Conservation (phyloP, 1,140 invertebrate genomes). For the Drosophila setifemur region DNA sequence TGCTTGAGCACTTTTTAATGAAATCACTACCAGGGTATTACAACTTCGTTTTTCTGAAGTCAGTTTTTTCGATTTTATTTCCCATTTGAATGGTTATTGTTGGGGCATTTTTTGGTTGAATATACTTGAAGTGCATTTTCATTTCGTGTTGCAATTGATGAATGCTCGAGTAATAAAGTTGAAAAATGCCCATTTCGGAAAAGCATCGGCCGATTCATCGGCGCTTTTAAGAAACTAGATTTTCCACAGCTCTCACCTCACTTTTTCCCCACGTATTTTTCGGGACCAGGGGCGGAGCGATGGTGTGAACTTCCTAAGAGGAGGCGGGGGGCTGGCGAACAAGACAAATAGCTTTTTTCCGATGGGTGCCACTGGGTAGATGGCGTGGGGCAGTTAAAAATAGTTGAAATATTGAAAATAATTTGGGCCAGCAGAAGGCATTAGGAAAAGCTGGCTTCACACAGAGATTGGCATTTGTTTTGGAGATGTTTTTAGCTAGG, state of each 20-base stretch:
- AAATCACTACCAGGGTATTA: too few relatives aligned
- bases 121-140: slow-evolving; percentile 64
- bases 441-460: slow-evolving; percentile 2
- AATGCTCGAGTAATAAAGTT: slow-evolving; percentile 68
- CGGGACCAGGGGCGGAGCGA: not conserved
- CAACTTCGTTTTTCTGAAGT: not conserved
- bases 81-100: slow-evolving; percentile 5
- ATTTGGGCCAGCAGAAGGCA: slow-evolving; percentile 33
- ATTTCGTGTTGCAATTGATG: slow-evolving; percentile 59
- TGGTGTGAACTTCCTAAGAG: slow-evolving; percentile 7
- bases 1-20: too few relatives aligned
- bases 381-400: slow-evolving; percentile 49
- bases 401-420: slow-evolving; percentile 58
- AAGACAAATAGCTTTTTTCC: slow-evolving; percentile 59
- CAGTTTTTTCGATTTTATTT: not conserved
- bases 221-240: slow-evolving; percentile 10
- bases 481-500: slow-evolving; percentile 19
- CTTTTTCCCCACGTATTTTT: slow-evolving; percentile 42
- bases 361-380: not conserved
- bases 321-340: slow-evolving; percentile 22
- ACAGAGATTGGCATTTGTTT: slow-evolving; percentile 8
- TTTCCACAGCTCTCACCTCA: not conserved
- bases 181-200: slow-evolving; percentile 58
- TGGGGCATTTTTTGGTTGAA: slow-evolving; percentile 24
- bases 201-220: slow-evolving; percentile 23